Percentiles rank a stretch among this genome's conserved stretches.
These are phyloP conservation scores for Catharus bicknelli DNA, from an alignment of 2,113 vertebrate species.

Conservation along the genomic window DNA sequence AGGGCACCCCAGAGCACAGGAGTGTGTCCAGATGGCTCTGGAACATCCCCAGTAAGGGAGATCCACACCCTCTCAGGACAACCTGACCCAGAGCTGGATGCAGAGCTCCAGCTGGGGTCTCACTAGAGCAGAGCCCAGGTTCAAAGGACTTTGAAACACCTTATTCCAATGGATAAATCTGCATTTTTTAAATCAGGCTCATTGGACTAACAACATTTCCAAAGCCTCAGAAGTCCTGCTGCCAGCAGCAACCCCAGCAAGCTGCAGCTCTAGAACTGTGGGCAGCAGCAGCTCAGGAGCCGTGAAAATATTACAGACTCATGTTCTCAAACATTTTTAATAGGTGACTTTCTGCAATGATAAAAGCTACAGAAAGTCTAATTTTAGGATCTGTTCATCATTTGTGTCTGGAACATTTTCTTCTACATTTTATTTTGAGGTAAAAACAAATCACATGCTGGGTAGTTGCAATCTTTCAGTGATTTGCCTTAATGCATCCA, in stretches of 20 bases:
- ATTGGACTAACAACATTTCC: background rate
- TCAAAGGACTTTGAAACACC: background rate
- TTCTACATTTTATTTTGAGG: background rate
- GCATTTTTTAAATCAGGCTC: background rate
- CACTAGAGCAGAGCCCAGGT: background rate
- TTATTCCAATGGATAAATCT: background rate
- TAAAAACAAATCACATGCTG: background rate
- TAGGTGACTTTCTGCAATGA: constrained; percentile 17
- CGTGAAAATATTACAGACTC: background rate
- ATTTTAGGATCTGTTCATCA: background rate
- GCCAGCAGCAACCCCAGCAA: background rate
- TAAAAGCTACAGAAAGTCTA: constrained; percentile 37
- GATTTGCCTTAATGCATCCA: background rate
- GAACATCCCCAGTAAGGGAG: background rate
- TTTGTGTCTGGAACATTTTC: background rate
- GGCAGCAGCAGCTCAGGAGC: background rate
- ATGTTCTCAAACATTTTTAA: background rate
- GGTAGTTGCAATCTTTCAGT: background rate
- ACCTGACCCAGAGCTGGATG: background rate
- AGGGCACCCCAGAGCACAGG: background rate
- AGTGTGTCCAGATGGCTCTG: background rate
- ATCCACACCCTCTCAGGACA: background rate
- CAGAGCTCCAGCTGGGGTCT: background rate
- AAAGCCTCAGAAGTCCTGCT: background rate
- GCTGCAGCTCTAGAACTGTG: background rate